A percentile compares a stretch with the other conserved stretches of the same genome.
These are phyloP conservation scores for Drosophila leontia DNA, from an alignment of 1,140 invertebrate genomes.

Conservation along the genomic window DNA sequence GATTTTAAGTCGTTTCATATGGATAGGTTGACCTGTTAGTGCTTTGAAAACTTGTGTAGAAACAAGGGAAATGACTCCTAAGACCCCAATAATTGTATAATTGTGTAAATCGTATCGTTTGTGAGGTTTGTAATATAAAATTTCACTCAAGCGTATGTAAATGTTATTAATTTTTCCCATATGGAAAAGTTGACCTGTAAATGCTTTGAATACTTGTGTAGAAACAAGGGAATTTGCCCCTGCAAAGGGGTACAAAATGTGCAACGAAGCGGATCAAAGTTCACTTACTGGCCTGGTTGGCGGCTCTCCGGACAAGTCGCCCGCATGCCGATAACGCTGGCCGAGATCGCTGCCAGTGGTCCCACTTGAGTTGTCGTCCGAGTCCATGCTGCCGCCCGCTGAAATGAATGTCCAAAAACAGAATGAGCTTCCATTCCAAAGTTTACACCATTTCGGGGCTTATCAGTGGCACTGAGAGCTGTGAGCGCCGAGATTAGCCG, in stretches of 20 bases:
- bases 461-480: conserved; percentile 42
- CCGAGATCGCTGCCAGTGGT: conserved; percentile 51
- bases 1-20: not conserved
- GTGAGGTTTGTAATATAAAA: too few relatives aligned
- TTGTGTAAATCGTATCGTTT: too few relatives aligned
- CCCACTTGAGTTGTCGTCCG: conserved; percentile 52
- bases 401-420: conserved; percentile 32
- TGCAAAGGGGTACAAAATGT: not conserved
- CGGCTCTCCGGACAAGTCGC: conserved; percentile 74
- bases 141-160: too few relatives aligned
- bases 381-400: conserved; percentile 56
- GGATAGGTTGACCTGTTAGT: not conserved
- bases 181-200: not conserved
- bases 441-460: conserved; percentile 51
- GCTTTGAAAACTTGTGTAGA: not conserved
- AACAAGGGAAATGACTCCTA: not conserved
- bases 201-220: not conserved
- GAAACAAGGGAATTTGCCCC: not conserved
- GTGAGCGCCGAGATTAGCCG: conserved; percentile 45
- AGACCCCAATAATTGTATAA: too few relatives aligned
- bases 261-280: conserved; percentile 52
- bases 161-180: too few relatives aligned
- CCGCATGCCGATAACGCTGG: conserved; percentile 76
- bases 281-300: conserved; percentile 70
- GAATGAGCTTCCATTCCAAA: conserved; percentile 68